Conservation (phyloP, 92 coral and sea anemone species). For the Actinostola sp. region DNA sequence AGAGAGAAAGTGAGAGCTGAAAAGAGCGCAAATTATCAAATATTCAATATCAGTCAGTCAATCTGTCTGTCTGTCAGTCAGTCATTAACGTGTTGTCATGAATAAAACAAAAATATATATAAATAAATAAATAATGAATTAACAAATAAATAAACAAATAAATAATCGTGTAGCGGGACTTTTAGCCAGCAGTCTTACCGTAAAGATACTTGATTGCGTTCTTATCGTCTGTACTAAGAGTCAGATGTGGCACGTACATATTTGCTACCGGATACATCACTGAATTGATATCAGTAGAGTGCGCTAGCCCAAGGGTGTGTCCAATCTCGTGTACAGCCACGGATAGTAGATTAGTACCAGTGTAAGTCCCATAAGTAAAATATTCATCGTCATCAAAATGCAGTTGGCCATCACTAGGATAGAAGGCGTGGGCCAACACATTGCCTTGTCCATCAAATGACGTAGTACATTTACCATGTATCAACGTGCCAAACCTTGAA, state of each 20-base stretch:
- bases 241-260: constrained; percentile 29
- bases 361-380: constrained; percentile 37
- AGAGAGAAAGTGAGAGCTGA: too few relatives aligned
- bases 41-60: too few relatives aligned
- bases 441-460: constrained; percentile 61
- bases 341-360: constrained; percentile 37
- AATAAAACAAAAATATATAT: too few relatives aligned
- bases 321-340: constrained; percentile 66
- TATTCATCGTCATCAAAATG: constrained; percentile 62
- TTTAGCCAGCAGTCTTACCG: constrained; percentile 19
- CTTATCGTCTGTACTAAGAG: constrained; percentile 48
- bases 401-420: constrained; percentile 51
- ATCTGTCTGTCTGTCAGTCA: too few relatives aligned
- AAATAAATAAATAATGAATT: too few relatives aligned
- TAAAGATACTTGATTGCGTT: constrained; percentile 58
- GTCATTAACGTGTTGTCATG: too few relatives aligned
- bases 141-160: too few relatives aligned
- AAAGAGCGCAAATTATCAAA: too few relatives aligned
- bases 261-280: constrained; percentile 48
- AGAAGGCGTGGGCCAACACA: constrained; percentile 54
- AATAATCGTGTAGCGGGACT: too few relatives aligned
- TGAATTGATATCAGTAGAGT: constrained; percentile 34
- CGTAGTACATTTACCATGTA: constrained; percentile 23
- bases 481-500: constrained; percentile 42
- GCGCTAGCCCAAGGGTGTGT: constrained; percentile 63